A percentile compares a stretch with the other conserved stretches of the same genome.
These are phyloP conservation scores for Euphonia xanthogaster DNA, from an alignment of 2,797 vertebrate species.

Conservation along the genomic window DNA sequence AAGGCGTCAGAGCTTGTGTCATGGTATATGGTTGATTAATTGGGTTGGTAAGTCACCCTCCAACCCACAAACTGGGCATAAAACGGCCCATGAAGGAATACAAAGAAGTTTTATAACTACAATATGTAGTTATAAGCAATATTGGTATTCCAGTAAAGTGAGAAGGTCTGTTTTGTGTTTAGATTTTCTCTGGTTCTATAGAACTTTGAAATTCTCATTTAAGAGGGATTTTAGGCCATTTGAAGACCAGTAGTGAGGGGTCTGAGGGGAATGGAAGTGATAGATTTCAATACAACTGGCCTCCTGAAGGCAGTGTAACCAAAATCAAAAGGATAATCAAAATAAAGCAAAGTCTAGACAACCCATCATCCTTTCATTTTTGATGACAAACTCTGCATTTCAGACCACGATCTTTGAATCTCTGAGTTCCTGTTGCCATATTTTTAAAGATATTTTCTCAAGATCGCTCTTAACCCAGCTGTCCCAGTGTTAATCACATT, in stretches of 20 bases:
- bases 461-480: neutral
- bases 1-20: constrained; percentile 82
- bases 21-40: constrained; percentile 83
- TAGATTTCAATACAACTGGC: neutral
- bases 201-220: neutral
- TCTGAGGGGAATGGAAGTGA: neutral
- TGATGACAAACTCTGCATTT: neutral
- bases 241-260: neutral
- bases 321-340: neutral
- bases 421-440: neutral
- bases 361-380: neutral
- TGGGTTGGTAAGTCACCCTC: constrained; percentile 80
- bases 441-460: neutral
- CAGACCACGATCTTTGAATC: neutral
- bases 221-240: neutral
- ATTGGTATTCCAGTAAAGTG: neutral
- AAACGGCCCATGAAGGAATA: constrained; percentile 62
- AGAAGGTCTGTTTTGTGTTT: neutral
- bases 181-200: neutral
- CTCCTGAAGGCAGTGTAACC: neutral
- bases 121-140: constrained; percentile 27
- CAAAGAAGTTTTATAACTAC: constrained; percentile 62
- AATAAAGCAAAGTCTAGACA: neutral
- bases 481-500: neutral
- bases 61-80: constrained; percentile 68